These are phyloP conservation scores for Fulmarus glacialis DNA, from an alignment of 2,113 vertebrate genomes.

Conservation along the genomic window DNA sequence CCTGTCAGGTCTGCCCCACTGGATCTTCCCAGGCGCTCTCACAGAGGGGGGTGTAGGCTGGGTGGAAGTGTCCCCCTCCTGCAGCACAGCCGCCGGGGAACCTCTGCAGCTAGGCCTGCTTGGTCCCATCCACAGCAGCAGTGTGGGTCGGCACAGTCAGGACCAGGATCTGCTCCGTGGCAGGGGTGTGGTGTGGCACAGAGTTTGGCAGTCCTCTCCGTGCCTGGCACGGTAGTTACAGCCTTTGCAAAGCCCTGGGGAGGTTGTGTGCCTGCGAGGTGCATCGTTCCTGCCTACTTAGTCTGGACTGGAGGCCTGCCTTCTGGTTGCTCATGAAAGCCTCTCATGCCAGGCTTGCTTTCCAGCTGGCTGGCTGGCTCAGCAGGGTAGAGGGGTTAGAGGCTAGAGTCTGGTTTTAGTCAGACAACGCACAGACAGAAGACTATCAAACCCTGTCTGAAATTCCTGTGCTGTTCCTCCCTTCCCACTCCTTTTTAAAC, in stretches of 20 bases:
- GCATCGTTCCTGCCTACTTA: neutral
- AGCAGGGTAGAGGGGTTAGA: neutral
- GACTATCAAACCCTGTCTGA: neutral
- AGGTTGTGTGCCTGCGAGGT: fast-evolving
- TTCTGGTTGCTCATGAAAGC: neutral
- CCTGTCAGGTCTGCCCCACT: too few species aligned
- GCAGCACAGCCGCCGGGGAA: fast-evolving
- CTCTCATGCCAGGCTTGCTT: neutral
- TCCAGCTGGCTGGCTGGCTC: neutral
- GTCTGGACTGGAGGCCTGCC: fast-evolving
- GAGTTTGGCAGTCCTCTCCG: too few species aligned
- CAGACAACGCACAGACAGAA: neutral
- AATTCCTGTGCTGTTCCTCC: fast-evolving
- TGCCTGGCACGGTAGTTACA: neutral
- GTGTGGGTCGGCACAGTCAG: neutral
- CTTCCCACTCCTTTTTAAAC: neutral
- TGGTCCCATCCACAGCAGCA: fast-evolving
- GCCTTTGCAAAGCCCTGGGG: neutral
- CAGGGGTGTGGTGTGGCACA: too few species aligned
- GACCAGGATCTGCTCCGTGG: fast-evolving
- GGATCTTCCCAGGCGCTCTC: too few species aligned
- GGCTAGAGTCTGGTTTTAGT: neutral
- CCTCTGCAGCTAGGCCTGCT: fast-evolving
- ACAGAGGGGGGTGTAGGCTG: fast-evolving
- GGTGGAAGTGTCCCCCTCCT: neutral